phyloP scores from a whole-genome alignment of 2,113 vertebrate species.

The Thryonomys swinderianus region DNA sequence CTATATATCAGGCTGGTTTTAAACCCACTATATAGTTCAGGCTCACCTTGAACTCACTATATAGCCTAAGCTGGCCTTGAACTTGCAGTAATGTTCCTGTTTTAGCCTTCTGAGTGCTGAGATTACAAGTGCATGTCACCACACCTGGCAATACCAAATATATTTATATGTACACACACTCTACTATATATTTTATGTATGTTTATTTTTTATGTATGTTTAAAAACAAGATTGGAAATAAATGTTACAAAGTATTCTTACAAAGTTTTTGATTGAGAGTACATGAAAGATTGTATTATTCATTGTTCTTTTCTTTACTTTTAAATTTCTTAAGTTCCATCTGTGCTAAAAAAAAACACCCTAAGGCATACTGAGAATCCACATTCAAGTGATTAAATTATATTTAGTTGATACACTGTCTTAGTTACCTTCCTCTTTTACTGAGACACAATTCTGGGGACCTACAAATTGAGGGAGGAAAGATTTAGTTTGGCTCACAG shows the following conservation, averaged over 20 bases:
- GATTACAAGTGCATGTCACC: too few species aligned
- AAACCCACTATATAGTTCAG: too few species aligned
- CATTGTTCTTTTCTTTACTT: not conserved
- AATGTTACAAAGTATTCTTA: not conserved
- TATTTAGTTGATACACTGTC: not conserved
- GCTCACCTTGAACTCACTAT: too few species aligned
- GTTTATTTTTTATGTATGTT: not conserved
- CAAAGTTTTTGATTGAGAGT: not conserved
- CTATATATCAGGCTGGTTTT: too few species aligned
- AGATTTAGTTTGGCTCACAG: too few species aligned
- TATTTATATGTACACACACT: not conserved
- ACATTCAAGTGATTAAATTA: not conserved
- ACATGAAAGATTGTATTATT: not conserved
- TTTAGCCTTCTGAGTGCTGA: too few species aligned
- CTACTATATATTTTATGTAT: not conserved
- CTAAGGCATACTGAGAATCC: not conserved
- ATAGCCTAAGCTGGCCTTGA: too few species aligned
- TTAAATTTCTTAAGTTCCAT: slow-evolving; percentile 9
- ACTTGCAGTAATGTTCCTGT: too few species aligned
- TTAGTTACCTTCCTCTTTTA: too few species aligned
- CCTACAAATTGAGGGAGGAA: too few species aligned
- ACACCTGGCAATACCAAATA: not conserved
- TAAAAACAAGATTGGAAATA: not conserved
- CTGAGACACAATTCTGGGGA: too few species aligned
- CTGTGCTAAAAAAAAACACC: not conserved